phyloP scores from a whole-genome alignment of 2,113 vertebrate genomes.

The Numida meleagris region DNA sequence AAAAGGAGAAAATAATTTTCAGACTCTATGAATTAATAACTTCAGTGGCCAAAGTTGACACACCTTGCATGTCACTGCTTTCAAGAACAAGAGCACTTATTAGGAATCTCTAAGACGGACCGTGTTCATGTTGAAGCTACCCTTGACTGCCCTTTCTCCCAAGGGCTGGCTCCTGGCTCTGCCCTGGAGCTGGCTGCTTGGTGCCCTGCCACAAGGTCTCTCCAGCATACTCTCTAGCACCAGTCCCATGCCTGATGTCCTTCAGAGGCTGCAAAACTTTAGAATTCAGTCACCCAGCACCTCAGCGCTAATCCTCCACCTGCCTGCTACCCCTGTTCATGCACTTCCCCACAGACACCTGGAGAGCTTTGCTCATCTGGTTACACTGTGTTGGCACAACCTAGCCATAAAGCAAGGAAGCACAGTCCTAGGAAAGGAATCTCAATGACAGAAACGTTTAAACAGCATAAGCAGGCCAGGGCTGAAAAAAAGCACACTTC shows the following conservation, averaged over 20 bases:
- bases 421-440: background rate
- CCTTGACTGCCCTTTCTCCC: background rate
- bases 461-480: background rate
- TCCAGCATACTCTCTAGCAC: rapidly evolving
- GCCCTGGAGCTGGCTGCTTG: too few relatives aligned
- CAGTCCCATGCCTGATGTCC: background rate
- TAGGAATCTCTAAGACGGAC: background rate
- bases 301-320: too few relatives aligned
- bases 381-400: too few relatives aligned
- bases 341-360: background rate
- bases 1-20: background rate
- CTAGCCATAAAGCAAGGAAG: background rate
- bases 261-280: background rate
- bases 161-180: background rate
- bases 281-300: background rate
- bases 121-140: background rate
- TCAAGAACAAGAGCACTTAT: background rate
- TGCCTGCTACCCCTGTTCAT: background rate
- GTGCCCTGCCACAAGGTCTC: background rate
- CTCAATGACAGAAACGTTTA: background rate
- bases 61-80: rapidly evolving
- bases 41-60: background rate
- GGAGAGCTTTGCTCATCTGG: background rate
- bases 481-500: background rate
- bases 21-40: background rate